phyloP scores from a whole-genome alignment of 53 echinoderm and acorn worm species.

The Astropecten irregularis region DNA sequence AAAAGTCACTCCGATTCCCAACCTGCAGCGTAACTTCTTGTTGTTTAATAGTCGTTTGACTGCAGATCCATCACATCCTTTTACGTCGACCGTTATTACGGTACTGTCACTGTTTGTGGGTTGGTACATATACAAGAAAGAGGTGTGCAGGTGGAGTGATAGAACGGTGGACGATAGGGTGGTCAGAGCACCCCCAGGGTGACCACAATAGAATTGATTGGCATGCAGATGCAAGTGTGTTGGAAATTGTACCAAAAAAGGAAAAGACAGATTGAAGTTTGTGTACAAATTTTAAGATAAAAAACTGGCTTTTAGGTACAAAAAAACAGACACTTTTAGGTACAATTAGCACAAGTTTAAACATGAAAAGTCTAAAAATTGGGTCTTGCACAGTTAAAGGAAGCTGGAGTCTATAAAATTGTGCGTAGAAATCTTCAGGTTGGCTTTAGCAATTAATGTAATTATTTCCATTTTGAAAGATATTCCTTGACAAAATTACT shows the following conservation, averaged over 20 bases:
- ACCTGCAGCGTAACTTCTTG: conserved; percentile 51
- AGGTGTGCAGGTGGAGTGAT: conserved; percentile 5
- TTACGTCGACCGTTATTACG: conserved; percentile 12
- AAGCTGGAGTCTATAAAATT: no score
- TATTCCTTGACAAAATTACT: no score
- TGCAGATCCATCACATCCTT: background rate
- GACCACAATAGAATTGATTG: background rate
- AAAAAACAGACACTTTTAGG: no score
- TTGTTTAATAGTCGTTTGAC: conserved; percentile 18
- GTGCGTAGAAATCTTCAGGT: no score
- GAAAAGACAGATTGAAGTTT: background rate
- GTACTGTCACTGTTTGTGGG: conserved; percentile 21
- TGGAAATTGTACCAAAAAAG: background rate
- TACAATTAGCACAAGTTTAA: no score
- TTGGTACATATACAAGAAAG: background rate
- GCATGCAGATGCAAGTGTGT: conserved; percentile 13
- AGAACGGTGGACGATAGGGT: conserved; percentile 26
- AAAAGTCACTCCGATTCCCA: background rate
- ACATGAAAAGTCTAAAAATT: no score
- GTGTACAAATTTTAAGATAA: no score
- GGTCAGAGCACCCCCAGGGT: conserved; percentile 12
- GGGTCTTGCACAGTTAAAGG: no score
- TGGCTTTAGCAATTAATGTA: no score
- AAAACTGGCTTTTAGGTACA: no score
- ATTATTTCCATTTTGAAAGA: no score